Percentiles rank a stretch among this genome's conserved stretches.
Evolutionary conservation across 2,113 vertebrate genomes (phyloP).

Genomic region (Propithecus coquereli): DNA sequence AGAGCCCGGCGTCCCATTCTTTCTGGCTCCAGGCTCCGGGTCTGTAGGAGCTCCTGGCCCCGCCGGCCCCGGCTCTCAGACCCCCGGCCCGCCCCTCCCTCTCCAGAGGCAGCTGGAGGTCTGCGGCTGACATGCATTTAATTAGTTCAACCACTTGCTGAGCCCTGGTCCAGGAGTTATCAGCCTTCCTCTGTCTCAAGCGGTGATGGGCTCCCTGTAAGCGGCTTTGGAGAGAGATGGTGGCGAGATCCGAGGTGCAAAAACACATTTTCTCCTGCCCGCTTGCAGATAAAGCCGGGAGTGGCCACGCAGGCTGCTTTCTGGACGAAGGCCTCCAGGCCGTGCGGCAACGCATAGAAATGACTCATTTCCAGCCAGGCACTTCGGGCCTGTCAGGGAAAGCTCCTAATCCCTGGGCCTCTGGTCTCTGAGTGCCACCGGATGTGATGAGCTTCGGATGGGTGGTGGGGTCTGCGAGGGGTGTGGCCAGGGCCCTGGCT

Average conservation of each 20-base stretch:
- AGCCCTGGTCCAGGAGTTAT: background rate
- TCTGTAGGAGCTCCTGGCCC: background rate
- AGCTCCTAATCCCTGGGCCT: background rate
- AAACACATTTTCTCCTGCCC: background rate
- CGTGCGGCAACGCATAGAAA: accelerated
- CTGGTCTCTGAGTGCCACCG: background rate
- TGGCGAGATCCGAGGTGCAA: background rate
- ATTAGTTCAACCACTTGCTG: background rate
- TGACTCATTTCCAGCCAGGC: background rate
- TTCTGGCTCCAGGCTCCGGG: accelerated
- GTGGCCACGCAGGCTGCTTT: background rate
- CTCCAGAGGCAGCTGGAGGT: background rate
- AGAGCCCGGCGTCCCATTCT: background rate
- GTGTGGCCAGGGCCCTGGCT: background rate
- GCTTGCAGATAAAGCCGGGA: background rate
- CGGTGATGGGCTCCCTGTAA: background rate
- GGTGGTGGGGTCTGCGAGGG: background rate
- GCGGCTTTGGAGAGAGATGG: background rate
- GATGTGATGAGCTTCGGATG: background rate
- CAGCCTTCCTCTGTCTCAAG: background rate
- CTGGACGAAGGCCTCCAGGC: background rate
- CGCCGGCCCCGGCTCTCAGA: background rate
- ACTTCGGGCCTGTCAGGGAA: background rate
- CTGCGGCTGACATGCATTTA: background rate
- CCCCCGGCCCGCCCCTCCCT: background rate